Conservation (phyloP, 2,113 vertebrate species). For the Urocitellus parryii region DNA sequence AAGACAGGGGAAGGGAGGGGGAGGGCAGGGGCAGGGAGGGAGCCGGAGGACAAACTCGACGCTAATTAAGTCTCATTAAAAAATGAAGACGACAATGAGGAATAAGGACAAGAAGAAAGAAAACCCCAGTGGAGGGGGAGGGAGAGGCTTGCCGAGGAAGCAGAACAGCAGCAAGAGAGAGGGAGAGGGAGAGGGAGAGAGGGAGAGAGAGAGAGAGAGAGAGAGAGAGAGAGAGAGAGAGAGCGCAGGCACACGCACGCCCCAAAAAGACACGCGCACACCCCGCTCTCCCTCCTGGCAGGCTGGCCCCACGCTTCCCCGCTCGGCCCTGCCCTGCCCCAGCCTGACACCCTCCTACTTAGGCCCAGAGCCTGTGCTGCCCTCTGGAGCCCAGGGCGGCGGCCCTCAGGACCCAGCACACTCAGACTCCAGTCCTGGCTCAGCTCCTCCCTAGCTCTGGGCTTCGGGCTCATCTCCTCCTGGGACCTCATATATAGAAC, state of each 20-base stretch:
- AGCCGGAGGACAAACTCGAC: conserved; percentile 56
- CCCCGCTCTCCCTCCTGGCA: conserved; percentile 58
- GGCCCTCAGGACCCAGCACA: background rate
- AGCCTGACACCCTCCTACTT: background rate
- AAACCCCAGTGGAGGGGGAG: conserved; percentile 70
- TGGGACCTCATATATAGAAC: too few species aligned
- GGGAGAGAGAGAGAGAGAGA: too few species aligned
- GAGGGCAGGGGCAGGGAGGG: conserved; percentile 34
- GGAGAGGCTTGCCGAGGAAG: conserved; percentile 77
- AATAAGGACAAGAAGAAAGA: conserved; percentile 79
- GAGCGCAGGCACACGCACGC: conserved; percentile 61
- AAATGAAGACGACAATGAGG: too few species aligned
- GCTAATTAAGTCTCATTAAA: too few species aligned
- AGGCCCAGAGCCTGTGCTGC: background rate
- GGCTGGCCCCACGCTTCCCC: background rate
- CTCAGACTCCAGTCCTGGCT: background rate
- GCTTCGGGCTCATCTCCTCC: background rate
- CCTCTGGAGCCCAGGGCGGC: background rate
- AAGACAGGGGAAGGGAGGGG: too few species aligned
- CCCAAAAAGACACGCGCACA: conserved; percentile 65
- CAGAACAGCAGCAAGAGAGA: conserved; percentile 60
- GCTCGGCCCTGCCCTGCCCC: background rate
- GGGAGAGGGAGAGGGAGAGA: background rate
- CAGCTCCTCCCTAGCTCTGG: background rate
- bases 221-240: too few species aligned